Base-by-base conservation (phyloP, 2,888 invertebrate genomes). In the Sphaerophoria rueppellii region DNA sequence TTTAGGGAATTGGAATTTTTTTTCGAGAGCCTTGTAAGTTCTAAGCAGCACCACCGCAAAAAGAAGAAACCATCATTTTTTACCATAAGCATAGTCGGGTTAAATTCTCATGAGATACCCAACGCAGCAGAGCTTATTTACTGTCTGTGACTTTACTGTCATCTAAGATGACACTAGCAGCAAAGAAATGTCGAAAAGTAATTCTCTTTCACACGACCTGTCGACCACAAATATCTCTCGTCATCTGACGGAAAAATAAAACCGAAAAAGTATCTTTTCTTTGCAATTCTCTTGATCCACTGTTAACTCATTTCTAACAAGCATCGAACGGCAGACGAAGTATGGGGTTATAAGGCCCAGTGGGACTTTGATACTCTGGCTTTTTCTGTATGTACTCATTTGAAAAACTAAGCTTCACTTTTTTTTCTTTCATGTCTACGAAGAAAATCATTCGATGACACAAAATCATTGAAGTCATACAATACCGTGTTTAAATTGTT, bases 151-250 rank as follows among this genome's bases (percentile, higher is more conserved):
- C 9, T 40, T 40, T 14, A 43, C 16, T 24, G 60, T n/a, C 11
- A 9, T 43, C 12, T 43, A 4, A 43, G 43, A 43, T 61, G 34
- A 46, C 46, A 61, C 6, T n/a, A 6, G 32, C 37, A 48, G 34
- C 16, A 48, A 54, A 58, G 69, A 81, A 71, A 71, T 46, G 77
- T 76, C 82, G 63, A 60, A 82, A 70, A 69, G 54, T 70, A 79
- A 79, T 79, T 61, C 55, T 60, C 32, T 85, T 85, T 85, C 85
- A 80, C 85, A 85, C 80, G 80, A 85, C 80, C 85, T 85, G 80
- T 80, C 80, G 85, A 85, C 85, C 80, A 70, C 85, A 85, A 85
- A 85, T 77, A 81, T 80, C 76, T 80, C 76, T 80, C 75, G 70
- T 77, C 85, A 80, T 80, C 75, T 71, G 43, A 60, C 61, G 69